Conservation (phyloP, 2,888 invertebrate genomes). For the Leptopilina drosophilae region DNA sequence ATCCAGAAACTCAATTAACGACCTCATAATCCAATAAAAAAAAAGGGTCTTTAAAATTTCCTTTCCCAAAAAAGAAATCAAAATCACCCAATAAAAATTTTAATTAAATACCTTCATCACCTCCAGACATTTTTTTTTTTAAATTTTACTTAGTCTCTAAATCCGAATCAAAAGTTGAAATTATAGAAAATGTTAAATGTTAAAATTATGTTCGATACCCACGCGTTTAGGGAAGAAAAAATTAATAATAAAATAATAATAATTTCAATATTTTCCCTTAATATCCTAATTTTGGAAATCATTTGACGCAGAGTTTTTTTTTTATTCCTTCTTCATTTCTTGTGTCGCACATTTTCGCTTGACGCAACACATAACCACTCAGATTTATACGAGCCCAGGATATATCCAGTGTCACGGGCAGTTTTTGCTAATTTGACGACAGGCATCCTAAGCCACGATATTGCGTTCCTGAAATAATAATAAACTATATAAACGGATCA, state of each 20-base stretch:
- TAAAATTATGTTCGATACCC: too few relatives aligned
- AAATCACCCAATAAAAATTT: too few relatives aligned
- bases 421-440: slow-evolving; percentile 75
- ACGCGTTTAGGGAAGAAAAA: too few relatives aligned
- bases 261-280: too few relatives aligned
- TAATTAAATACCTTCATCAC: too few relatives aligned
- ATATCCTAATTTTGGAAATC: too few relatives aligned
- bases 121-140: too few relatives aligned
- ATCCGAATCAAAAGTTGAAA: too few relatives aligned
- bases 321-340: slow-evolving; percentile 34
- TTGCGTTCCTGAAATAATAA: slow-evolving; percentile 76
- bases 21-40: slow-evolving; percentile 26
- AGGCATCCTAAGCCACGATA: slow-evolving; percentile 69
- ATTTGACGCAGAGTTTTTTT: too few relatives aligned
- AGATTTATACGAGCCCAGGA: slow-evolving; percentile 53
- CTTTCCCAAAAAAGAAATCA: neutral
- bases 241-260: too few relatives aligned
- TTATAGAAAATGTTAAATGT: too few relatives aligned
- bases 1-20: slow-evolving; percentile 33
- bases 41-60: neutral
- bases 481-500: slow-evolving; percentile 76
- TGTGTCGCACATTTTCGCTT: slow-evolving; percentile 37
- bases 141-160: too few relatives aligned
- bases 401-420: slow-evolving; percentile 70
- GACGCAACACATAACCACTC: slow-evolving; percentile 47